Percentiles rank a stretch among this genome's conserved stretches.
Evolutionary conservation across 2,113 vertebrate species (phyloP).

Genomic region (Colinus virginianus): DNA sequence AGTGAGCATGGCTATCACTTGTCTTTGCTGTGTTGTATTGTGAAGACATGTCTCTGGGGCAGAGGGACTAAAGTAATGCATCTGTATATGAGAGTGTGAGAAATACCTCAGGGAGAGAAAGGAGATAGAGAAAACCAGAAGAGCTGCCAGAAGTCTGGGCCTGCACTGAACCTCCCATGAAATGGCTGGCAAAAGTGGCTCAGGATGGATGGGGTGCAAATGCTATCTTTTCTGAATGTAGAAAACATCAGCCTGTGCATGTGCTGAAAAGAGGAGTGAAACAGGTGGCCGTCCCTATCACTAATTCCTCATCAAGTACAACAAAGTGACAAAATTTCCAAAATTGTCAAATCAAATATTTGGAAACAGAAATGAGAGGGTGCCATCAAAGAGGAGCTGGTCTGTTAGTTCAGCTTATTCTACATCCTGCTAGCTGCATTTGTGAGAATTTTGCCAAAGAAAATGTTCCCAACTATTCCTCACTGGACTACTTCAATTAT

Average conservation of each 20-base stretch:
- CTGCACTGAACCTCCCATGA: not conserved
- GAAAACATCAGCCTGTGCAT: not conserved
- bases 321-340: not conserved
- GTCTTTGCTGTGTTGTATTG: not conserved
- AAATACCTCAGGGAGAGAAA: conserved; percentile 4
- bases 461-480: conserved; percentile 32
- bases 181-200: not conserved
- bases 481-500: not conserved
- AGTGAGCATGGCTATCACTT: not conserved
- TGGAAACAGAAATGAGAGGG: not conserved
- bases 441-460: conserved; percentile 53
- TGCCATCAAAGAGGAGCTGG: conserved; percentile 18
- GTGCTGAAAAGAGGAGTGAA: not conserved
- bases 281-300: not conserved
- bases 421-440: conserved; percentile 35
- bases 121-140: not conserved
- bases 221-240: not conserved
- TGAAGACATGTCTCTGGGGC: not conserved
- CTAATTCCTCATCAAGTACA: not conserved
- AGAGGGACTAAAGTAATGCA: not conserved
- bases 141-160: not conserved
- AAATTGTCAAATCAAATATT: not conserved
- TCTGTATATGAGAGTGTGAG: not conserved
- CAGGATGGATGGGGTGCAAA: not conserved
- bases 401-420: conserved; percentile 26